phyloP scores from a whole-genome alignment of 2,113 vertebrate species.

The Psammodynastes pulverulentus region DNA sequence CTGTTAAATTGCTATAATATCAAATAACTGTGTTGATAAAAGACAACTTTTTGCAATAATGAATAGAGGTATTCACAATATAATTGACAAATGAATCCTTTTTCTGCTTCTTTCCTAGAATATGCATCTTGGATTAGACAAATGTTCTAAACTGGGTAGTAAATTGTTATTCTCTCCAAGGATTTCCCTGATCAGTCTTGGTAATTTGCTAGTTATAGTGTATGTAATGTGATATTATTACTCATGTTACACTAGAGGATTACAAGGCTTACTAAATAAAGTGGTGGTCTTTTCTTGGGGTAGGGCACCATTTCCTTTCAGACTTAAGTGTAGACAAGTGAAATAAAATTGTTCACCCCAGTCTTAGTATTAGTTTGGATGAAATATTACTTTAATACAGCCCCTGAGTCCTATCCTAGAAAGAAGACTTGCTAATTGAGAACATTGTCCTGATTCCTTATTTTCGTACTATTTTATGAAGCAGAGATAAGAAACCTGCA shows the following conservation, averaged over 20 bases:
- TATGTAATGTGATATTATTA: conserved; percentile 65
- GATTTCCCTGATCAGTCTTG: conserved; percentile 64
- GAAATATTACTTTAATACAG: not conserved
- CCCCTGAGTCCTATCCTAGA: not conserved
- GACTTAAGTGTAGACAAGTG: conserved; percentile 45
- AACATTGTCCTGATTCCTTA: not conserved
- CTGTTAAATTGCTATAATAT: conserved; percentile 30
- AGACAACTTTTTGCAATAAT: conserved; percentile 35
- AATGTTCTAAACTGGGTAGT: conserved; percentile 45
- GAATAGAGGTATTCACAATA: conserved; percentile 18
- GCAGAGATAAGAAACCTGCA: not conserved
- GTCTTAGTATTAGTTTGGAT: conserved; percentile 48
- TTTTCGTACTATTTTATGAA: not conserved
- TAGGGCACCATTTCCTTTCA: conserved; percentile 60
- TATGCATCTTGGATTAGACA: conserved; percentile 49
- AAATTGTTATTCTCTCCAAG: conserved; percentile 62
- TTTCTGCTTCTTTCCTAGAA: conserved; percentile 46
- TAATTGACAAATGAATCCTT: conserved; percentile 54
- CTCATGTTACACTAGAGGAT: conserved; percentile 67
- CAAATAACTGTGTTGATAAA: conserved; percentile 49
- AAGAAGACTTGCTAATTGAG: not conserved
- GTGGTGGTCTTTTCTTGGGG: conserved; percentile 57
- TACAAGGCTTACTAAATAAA: conserved; percentile 66
- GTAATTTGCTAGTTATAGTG: conserved; percentile 69
- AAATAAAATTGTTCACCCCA: conserved; percentile 57